Conservation (phyloP, 2,113 vertebrate genomes). For the Cettia cetti region DNA sequence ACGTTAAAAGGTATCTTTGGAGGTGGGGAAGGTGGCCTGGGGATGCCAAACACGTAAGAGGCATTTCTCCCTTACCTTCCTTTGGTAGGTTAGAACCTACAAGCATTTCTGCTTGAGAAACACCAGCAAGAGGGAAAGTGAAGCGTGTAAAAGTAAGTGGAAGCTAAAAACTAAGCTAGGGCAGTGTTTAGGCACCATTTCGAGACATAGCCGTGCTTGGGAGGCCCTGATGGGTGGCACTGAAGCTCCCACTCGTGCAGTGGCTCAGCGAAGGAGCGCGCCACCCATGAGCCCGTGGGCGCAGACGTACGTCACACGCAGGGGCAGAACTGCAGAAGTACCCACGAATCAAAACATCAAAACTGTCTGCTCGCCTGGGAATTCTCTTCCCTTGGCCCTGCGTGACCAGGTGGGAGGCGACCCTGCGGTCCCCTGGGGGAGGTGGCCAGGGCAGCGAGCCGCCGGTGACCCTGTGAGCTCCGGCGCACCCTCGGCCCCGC, state of each 20-base stretch:
- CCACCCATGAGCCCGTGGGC: fast-evolving
- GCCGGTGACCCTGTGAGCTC: fast-evolving
- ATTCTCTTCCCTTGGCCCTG: fast-evolving
- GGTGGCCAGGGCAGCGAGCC: not conserved
- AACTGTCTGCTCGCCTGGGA: not conserved
- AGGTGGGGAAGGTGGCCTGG: not conserved
- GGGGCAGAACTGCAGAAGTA: not conserved
- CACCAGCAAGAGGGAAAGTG: not conserved
- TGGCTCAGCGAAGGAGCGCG: no score
- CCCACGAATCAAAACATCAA: not conserved
- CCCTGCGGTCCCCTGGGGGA: fast-evolving
- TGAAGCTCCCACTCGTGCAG: not conserved
- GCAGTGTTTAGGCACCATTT: not conserved
- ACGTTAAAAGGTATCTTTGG: fast-evolving
- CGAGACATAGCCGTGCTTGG: not conserved
- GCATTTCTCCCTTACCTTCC: not conserved
- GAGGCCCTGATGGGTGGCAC: not conserved
- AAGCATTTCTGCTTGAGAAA: not conserved
- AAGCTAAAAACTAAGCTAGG: not conserved
- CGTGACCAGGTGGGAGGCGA: fast-evolving
- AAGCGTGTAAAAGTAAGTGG: not conserved
- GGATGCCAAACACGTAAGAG: not conserved
- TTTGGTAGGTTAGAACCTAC: not conserved
- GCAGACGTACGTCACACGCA: fast-evolving
- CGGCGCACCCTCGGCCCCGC: fast-evolving